These are phyloP conservation scores for Lasiommata megera DNA, from an alignment of 2,888 invertebrate species.

Conservation along the genomic window DNA sequence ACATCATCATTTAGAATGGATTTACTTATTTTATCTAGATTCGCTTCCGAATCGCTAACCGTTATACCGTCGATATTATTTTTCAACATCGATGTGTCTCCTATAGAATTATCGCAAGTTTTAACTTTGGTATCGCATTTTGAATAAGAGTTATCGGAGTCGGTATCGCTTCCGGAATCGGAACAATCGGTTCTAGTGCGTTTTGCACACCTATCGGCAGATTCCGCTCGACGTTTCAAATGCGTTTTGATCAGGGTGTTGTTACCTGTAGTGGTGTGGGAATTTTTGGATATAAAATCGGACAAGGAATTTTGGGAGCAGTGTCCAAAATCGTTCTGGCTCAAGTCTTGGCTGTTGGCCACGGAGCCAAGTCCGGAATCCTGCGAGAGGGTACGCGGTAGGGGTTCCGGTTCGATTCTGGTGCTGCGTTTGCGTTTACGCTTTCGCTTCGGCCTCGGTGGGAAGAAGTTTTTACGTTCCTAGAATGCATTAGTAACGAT, in stretches of 20 bases:
- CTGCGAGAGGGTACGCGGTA: conserved; percentile 48
- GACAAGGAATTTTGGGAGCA: neutral
- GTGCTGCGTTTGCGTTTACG: conserved; percentile 42
- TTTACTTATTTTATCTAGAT: conserved; percentile 19
- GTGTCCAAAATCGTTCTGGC: conserved; percentile 1
- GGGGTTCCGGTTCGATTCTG: conserved; percentile 32
- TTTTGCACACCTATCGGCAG: conserved; percentile 50
- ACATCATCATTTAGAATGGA: conserved; percentile 8
- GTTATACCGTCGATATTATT: neutral
- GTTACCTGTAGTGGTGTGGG: conserved; percentile 2
- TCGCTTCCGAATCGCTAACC: conserved; percentile 39
- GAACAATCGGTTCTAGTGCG: conserved; percentile 43
- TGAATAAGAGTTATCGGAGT: conserved; percentile 3
- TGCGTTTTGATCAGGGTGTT: neutral
- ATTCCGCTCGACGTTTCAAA: conserved; percentile 47
- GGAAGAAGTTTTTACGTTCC: conserved; percentile 86
- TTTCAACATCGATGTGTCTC: neutral
- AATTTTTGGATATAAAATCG: conserved; percentile 1
- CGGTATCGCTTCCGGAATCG: conserved; percentile 41
- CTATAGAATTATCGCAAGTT: neutral
- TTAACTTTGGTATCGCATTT: neutral
- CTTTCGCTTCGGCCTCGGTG: conserved; percentile 82
- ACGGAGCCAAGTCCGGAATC: conserved; percentile 58
- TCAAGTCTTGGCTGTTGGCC: conserved; percentile 52
- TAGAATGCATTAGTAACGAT: conserved; percentile 50